phyloP scores from a whole-genome alignment of 2,113 vertebrate species.

The Vulpes ferrilata region DNA sequence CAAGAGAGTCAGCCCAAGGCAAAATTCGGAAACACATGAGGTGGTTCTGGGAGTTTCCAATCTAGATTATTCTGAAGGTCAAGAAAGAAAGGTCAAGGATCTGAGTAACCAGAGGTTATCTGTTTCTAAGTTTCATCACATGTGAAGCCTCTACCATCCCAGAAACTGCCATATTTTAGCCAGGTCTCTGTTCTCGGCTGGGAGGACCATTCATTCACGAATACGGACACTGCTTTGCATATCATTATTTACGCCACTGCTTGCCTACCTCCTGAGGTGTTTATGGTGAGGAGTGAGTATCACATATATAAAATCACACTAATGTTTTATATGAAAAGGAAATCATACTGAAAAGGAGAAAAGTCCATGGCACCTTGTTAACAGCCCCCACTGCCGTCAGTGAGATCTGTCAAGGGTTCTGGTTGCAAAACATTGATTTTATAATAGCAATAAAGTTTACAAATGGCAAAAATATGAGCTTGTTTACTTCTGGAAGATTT shows the following conservation, averaged over 20 bases:
- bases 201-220: background rate
- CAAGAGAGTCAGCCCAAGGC: background rate
- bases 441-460: constrained; percentile 69
- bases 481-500: constrained; percentile 73
- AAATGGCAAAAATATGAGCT: constrained; percentile 75
- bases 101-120: background rate
- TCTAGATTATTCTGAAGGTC: background rate
- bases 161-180: constrained; percentile 31
- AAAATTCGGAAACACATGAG: background rate
- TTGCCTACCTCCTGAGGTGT: constrained; percentile 73
- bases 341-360: constrained; percentile 24
- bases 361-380: constrained; percentile 68
- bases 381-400: background rate
- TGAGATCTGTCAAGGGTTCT: constrained; percentile 58
- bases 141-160: constrained; percentile 33
- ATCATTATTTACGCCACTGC: constrained; percentile 47
- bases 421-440: constrained; percentile 74
- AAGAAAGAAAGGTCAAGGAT: background rate
- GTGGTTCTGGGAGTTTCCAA: background rate
- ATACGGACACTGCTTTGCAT: constrained; percentile 44
- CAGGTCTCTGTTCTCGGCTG: background rate
- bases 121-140: background rate
- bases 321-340: constrained; percentile 74
- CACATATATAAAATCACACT: constrained; percentile 75
- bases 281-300: constrained; percentile 72